Conservation (phyloP, 1,140 invertebrate genomes). For the Ridgeia piscesae region DNA sequence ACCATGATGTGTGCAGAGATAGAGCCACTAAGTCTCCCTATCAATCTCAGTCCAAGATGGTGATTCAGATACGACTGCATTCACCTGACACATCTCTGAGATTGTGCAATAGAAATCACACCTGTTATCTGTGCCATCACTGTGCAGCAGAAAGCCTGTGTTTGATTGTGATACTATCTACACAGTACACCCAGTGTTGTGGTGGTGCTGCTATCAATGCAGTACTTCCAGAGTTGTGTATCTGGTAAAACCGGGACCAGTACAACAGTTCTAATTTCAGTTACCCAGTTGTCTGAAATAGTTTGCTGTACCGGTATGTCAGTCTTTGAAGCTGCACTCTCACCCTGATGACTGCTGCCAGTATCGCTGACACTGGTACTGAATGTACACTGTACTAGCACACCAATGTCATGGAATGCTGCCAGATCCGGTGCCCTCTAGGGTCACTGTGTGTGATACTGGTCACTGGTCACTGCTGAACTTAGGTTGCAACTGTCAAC, state of each 20-base stretch:
- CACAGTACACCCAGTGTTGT: neutral
- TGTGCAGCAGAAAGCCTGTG: neutral
- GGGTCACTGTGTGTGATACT: neutral
- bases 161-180: neutral
- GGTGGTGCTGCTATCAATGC: neutral
- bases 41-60: neutral
- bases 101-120: neutral
- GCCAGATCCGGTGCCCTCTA: neutral
- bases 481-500: neutral
- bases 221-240: neutral
- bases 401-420: neutral
- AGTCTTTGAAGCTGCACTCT: neutral
- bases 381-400: too few species aligned
- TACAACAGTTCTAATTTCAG: too few species aligned
- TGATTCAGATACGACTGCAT: neutral
- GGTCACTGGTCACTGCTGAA: neutral
- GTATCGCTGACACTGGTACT: neutral
- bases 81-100: neutral
- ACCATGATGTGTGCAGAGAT: neutral
- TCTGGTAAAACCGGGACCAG: too few species aligned
- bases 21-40: too few species aligned
- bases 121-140: neutral
- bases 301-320: too few species aligned
- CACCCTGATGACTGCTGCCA: neutral
- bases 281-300: too few species aligned